These are phyloP conservation scores for Diloba caeruleocephala DNA, from an alignment of 2,888 invertebrate genomes.

Conservation along the genomic window DNA sequence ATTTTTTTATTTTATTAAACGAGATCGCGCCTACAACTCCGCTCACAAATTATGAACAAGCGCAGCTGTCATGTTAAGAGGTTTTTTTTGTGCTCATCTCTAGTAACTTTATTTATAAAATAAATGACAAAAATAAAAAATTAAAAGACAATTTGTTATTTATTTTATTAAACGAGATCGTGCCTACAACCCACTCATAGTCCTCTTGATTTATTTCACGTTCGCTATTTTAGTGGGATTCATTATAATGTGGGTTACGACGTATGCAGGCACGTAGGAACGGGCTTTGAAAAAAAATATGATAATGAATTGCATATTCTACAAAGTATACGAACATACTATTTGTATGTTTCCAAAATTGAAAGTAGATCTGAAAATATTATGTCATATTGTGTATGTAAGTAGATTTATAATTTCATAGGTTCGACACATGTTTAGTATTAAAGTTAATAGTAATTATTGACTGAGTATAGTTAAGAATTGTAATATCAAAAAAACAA, in stretches of 20 bases:
- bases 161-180: too few species aligned
- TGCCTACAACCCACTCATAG: too few species aligned
- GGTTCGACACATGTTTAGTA: slow-evolving; percentile 70
- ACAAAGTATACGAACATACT: slow-evolving; percentile 51
- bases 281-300: slow-evolving; percentile 20
- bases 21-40: too few species aligned
- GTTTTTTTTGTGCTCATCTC: too few species aligned
- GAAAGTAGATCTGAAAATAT: slow-evolving; percentile 38
- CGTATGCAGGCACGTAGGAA: slow-evolving; percentile 5
- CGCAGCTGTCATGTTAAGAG: too few species aligned
- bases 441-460: slow-evolving; percentile 77
- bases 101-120: too few species aligned
- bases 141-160: too few species aligned
- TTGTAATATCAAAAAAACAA: slow-evolving; percentile 63
- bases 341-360: slow-evolving; percentile 43
- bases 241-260: slow-evolving; percentile 9
- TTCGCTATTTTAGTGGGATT: too few species aligned
- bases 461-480: slow-evolving; percentile 86
- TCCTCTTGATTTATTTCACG: too few species aligned
- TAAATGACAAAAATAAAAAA: too few species aligned
- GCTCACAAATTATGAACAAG: too few species aligned
- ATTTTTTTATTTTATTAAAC: too few species aligned
- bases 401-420: slow-evolving; percentile 49
- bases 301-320: slow-evolving; percentile 40
- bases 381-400: slow-evolving; percentile 52